Percentiles rank a stretch among this genome's conserved stretches.
Evolutionary conservation across 2,113 vertebrate species (phyloP).

Genomic region (Brachypteracias leptosomus): DNA sequence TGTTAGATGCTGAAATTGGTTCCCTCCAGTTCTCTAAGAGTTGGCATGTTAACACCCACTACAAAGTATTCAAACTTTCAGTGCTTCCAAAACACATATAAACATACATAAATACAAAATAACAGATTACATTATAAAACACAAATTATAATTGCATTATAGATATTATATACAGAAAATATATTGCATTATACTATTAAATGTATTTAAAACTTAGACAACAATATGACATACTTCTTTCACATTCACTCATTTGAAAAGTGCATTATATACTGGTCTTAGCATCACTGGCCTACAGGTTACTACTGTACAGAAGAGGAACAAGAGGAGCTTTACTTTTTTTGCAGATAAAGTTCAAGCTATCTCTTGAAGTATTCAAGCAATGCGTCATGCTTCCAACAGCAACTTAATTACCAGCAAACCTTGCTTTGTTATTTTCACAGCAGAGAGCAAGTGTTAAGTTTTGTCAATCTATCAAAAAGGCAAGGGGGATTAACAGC

Average conservation of each 20-base stretch:
- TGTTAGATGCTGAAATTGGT: neutral
- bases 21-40: neutral
- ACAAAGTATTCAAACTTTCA: neutral
- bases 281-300: neutral
- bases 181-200: neutral
- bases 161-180: too few species aligned
- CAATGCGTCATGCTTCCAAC: neutral
- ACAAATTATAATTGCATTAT: neutral
- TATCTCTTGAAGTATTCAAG: neutral
- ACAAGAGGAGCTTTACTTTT: neutral
- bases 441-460: neutral
- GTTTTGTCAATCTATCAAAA: neutral
- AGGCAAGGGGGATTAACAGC: neutral
- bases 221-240: neutral
- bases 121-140: neutral
- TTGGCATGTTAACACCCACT: neutral
- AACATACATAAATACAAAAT: neutral
- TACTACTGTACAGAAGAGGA: neutral
- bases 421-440: neutral
- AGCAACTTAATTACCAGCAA: neutral
- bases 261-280: neutral
- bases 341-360: neutral
- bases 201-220: neutral
- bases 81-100: neutral
- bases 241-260: neutral